Conservation (phyloP, 2,888 invertebrate species). For the Diplazon laetatorius region DNA sequence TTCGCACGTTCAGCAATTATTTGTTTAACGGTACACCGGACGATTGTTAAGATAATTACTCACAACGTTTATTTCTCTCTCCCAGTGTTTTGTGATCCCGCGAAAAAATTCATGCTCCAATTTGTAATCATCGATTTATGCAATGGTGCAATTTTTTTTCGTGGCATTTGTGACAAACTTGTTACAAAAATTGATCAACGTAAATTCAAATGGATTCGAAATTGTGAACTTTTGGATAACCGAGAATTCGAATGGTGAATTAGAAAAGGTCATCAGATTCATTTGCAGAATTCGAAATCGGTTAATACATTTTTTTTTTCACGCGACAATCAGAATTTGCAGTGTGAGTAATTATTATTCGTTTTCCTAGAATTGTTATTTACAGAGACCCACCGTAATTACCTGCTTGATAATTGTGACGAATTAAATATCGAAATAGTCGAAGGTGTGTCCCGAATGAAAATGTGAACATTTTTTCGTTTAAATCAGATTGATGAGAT, state of each 20-base stretch:
- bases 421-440: conserved; percentile 19
- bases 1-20: conserved; percentile 21
- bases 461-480: background rate
- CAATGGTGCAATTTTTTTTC: background rate
- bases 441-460: background rate
- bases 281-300: too few relatives aligned
- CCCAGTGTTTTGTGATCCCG: background rate
- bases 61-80: background rate
- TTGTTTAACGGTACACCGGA: conserved; percentile 40
- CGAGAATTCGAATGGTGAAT: too few relatives aligned
- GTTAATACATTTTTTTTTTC: too few relatives aligned
- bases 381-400: conserved; percentile 12
- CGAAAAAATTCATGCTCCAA: conserved; percentile 21
- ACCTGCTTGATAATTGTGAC: conserved; percentile 5
- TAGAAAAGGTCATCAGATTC: too few relatives aligned
- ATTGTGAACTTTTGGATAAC: background rate
- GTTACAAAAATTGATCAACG: background rate
- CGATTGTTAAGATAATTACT: conserved; percentile 12
- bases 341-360: too few relatives aligned
- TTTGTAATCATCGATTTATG: background rate
- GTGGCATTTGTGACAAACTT: background rate
- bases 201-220: background rate
- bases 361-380: too few relatives aligned
- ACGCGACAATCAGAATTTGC: too few relatives aligned
- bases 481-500: conserved; percentile 16